Percentiles rank a stretch among this genome's conserved stretches.
phyloP scores from a whole-genome alignment of 2,113 vertebrate species.

The Ictidomys tridecemlineatus region DNA sequence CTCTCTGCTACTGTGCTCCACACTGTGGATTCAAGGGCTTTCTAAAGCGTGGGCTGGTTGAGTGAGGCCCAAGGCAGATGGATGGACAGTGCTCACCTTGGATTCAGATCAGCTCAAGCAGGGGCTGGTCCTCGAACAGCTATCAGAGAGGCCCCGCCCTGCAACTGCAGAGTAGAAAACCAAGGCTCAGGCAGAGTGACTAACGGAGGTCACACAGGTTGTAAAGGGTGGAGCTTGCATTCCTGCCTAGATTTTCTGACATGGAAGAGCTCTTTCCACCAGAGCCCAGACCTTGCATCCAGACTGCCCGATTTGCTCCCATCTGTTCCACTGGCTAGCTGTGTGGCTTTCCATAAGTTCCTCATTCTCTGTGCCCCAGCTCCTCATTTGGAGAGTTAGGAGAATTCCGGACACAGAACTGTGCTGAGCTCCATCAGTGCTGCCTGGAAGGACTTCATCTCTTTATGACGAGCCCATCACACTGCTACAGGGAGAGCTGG shows the following conservation, averaged over 20 bases:
- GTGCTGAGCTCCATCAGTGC: background rate
- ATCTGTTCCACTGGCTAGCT: background rate
- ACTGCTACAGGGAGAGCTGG: background rate
- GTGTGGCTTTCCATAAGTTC: background rate
- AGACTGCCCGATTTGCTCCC: background rate
- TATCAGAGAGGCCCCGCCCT: background rate
- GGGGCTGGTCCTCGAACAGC: background rate
- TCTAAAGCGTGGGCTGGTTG: no score
- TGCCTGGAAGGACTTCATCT: fast-evolving
- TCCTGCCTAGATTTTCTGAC: background rate
- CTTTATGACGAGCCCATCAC: background rate
- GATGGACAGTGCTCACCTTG: fast-evolving
- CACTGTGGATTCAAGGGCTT: fast-evolving
- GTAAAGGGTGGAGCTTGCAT: no score
- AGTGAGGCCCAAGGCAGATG: background rate
- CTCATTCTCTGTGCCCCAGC: background rate
- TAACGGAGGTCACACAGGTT: background rate
- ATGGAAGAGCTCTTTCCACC: background rate
- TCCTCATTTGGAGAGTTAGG: background rate
- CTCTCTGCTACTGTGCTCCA: no score
- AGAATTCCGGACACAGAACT: fast-evolving
- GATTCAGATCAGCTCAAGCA: background rate
- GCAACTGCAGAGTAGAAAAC: fast-evolving
- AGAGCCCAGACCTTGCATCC: background rate
- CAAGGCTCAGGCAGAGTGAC: background rate